phyloP scores from a whole-genome alignment of 2,888 invertebrate genomes.

The Apodemia zela region DNA sequence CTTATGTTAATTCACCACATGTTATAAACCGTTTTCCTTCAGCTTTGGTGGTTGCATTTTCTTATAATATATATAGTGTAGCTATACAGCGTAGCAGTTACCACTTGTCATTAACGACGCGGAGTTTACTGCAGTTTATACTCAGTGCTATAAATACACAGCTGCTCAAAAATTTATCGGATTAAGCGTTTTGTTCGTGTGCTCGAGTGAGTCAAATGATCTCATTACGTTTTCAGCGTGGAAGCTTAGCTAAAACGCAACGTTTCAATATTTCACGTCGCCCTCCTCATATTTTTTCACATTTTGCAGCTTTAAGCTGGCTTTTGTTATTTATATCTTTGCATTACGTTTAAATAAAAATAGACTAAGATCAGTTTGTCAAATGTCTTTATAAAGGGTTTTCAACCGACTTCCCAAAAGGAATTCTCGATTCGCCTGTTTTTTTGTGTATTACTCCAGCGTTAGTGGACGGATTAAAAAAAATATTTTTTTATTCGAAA shows the following conservation, averaged over 20 bases:
- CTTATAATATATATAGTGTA: not conserved
- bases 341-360: not conserved
- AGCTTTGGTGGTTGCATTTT: not conserved
- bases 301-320: slow-evolving; percentile 22
- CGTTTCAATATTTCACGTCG: slow-evolving; percentile 30
- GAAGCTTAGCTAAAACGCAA: slow-evolving; percentile 28
- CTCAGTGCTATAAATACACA: not conserved
- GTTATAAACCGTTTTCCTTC: not conserved
- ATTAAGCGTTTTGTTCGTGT: slow-evolving; percentile 3
- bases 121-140: not conserved
- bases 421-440: too few relatives aligned
- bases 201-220: slow-evolving; percentile 6
- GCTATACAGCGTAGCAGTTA: not conserved
- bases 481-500: too few relatives aligned
- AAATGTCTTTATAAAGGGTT: too few relatives aligned
- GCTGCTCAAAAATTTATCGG: not conserved
- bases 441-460: too few relatives aligned
- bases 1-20: too few relatives aligned
- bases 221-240: slow-evolving; percentile 1
- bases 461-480: too few relatives aligned
- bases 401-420: too few relatives aligned
- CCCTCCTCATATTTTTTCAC: slow-evolving; percentile 20
- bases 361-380: not conserved
- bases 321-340: slow-evolving; percentile 23
- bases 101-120: not conserved